Base-by-base conservation (phyloP, 2,888 invertebrate species). In the Oscheius sp. region DNA sequence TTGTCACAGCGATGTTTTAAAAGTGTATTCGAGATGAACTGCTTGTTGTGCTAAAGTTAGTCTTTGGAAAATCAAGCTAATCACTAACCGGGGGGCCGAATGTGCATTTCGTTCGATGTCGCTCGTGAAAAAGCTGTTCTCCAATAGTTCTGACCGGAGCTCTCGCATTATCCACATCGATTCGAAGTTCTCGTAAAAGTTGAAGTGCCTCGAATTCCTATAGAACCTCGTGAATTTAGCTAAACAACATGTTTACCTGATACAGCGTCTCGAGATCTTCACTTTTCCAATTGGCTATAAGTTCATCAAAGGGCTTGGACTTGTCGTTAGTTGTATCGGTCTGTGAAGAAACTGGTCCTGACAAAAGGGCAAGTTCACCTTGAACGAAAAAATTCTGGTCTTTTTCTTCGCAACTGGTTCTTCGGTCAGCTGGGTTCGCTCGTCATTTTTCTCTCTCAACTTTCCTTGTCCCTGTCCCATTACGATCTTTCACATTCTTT, bases 211-310 rank as follows among this genome's bases (percentile, higher is more conserved):
- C 32, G 21, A 73, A 73, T 32, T 73, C 73, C 72, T 72, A 2
- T 21, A 60, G 47, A 72, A 53, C 11, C n/a, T 60, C 29, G 21
- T 33, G 10, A 59, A 53, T 7, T 42, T 50, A 50, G 62, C 3
- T 5, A 42, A 42, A 42, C 42, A 42, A 42, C 42, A 47, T 33
- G 21, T 11, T 50, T 21, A 75, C 75, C 75, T 62, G 32, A 32
- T 58, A 57, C 4, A 78, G 70, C 2, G 74, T 55, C 50, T 80
- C 76, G 1, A 78, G 59, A 50, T 80, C 78, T 42, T 59, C 51
- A 9, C 58, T 7, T 48, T 82, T 81, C 84, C 84, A 84, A 37
- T 48, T 70, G 53, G 73, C 71, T 7, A 84, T 80, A 33, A 84
- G 70, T 33, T 80, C 79, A 32, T 66, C 53, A 62, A 80, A 80